Percentiles rank a stretch among this genome's conserved stretches.
Evolutionary conservation across 2,113 vertebrate genomes (phyloP).

Genomic region (Gracilinanus agilis): DNA sequence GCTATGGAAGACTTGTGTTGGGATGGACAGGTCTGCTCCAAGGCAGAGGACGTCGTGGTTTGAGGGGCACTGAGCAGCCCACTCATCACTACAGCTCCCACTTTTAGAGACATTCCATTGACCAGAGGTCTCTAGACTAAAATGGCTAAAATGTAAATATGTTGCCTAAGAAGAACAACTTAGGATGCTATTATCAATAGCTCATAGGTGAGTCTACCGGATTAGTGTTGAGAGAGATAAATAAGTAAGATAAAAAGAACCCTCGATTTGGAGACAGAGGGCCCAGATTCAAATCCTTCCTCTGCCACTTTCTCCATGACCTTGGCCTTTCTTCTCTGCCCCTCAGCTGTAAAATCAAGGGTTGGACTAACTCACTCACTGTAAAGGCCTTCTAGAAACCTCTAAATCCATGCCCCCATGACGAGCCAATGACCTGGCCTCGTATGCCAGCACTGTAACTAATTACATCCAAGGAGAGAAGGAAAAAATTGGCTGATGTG

Average conservation of each 20-base stretch:
- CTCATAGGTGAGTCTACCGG: background rate
- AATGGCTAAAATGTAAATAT: background rate
- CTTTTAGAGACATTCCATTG: background rate
- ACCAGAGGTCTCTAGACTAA: background rate
- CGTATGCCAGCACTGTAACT: background rate
- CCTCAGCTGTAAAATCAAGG: background rate
- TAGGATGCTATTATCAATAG: background rate
- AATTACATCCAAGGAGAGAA: background rate
- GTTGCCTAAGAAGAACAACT: background rate
- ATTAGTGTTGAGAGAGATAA: background rate
- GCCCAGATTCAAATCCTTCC: background rate
- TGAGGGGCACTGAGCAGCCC: background rate
- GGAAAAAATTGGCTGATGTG: background rate
- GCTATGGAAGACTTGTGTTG: background rate
- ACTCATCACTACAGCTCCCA: background rate
- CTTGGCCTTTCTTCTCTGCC: background rate
- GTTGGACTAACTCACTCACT: background rate
- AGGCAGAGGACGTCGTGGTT: background rate
- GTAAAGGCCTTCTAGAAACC: background rate
- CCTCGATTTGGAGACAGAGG: background rate
- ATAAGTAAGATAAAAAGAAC: background rate
- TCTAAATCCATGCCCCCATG: background rate
- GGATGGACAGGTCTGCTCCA: background rate
- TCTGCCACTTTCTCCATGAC: background rate
- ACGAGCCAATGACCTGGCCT: background rate